These are phyloP conservation scores for Pica pica DNA, from an alignment of 2,113 vertebrate genomes.

Conservation along the genomic window DNA sequence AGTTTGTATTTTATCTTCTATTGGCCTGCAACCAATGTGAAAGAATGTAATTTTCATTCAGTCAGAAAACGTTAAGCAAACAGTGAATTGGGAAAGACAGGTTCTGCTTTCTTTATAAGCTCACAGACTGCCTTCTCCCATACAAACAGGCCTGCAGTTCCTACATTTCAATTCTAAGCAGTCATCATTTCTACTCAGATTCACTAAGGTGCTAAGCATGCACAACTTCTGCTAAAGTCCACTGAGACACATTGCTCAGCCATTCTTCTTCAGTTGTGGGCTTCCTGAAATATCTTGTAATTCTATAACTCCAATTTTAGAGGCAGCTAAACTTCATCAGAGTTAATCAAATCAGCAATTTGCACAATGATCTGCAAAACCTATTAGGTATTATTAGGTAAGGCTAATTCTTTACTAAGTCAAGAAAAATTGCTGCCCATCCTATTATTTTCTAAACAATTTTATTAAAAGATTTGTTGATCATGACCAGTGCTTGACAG, in stretches of 20 bases:
- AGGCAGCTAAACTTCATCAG: background rate
- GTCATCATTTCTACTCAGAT: background rate
- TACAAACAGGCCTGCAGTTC: background rate
- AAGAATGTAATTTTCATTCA: background rate
- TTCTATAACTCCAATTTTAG: background rate
- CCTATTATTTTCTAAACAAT: background rate
- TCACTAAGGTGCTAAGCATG: background rate
- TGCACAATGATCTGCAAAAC: background rate
- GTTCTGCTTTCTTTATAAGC: background rate
- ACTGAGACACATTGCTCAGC: background rate
- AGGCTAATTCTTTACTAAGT: background rate
- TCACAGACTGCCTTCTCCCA: background rate
- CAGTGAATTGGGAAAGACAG: background rate
- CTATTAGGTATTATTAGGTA: background rate
- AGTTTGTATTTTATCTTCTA: background rate
- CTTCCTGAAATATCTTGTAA: background rate
- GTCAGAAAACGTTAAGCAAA: background rate
- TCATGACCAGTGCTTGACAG: background rate
- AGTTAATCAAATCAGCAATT: background rate
- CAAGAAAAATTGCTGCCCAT: background rate
- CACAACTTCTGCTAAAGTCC: background rate
- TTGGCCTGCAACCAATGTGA: background rate
- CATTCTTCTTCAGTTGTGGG: background rate
- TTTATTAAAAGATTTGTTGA: background rate
- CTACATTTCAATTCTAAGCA: conserved; percentile 3